Base-by-base conservation (phyloP, 2,888 invertebrate species). In the Tridacna gigas region DNA sequence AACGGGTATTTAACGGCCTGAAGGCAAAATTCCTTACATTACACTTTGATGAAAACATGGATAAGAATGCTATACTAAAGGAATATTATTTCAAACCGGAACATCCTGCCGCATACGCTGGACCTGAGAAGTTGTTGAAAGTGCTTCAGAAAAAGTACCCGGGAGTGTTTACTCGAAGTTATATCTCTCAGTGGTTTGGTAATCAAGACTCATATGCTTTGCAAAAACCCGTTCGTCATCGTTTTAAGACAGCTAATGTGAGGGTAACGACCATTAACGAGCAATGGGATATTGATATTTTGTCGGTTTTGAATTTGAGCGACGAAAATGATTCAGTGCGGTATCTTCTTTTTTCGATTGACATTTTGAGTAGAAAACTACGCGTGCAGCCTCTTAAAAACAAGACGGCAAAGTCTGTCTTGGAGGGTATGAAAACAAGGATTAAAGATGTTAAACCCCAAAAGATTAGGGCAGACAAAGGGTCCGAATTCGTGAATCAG, bases 61-160 rank as follows among this genome's bases (percentile, higher is more conserved):
- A 77, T 67, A 79, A 86, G 48, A 75, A 77, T 9, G 37, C 65
- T 9, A 83, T 81, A 37, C 69, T 86, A 60, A 47, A 45, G 45
- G 28, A 51, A n/a, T 79, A 83, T 77, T 81, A 86, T 79, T 83
- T 86, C 65, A 45, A 79, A 9, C 66, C 47, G 4, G 74, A 56
- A 51, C 80, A 83, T 56, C 79, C 86, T 18, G 77, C 75, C 20
- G 82, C 75, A 13, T 86, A 73, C 26, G 56, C 78, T 5, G 82
- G 83, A 67, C 66, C 79, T 11, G 61, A 78, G 26, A 86, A 83
- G 76, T 51, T 85, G 60, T 77, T 79, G 26, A 74, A 65, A 56
- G 78, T 85, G n/a, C 60, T 85, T 18, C n/a, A 71, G 13, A 80
- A 82, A n/a, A 77, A 77, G 66, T 78, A 86, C 66, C 85, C 82